Base-by-base conservation (phyloP, 53 echinoderm and acorn worm species). In the Paracentrotus lividus region DNA sequence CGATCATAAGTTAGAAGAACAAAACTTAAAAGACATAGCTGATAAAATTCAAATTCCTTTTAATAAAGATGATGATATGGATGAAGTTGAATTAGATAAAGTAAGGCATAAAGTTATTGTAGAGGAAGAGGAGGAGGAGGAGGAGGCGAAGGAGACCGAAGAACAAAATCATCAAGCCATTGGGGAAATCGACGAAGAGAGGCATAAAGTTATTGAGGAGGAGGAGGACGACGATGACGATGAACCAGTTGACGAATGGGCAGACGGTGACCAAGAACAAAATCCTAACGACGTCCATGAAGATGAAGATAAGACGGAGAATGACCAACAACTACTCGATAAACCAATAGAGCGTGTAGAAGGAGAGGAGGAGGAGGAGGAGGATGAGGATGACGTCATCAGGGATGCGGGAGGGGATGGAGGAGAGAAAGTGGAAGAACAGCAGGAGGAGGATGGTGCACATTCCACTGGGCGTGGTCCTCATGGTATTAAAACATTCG, bases 401-500 rank as follows among this genome's bases (percentile, higher is more conserved):
- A 49, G 43, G 65, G 90, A 47, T n/a, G 56, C 56, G 33, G 88
- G 88, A 33, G 88, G 58, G 3, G 90, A 59, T 23, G 69, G 53
- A 5, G 54, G 51, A 5, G 69, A 69, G 43, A 16, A 69, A 9
- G 29, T 5, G 24, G 49, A n/a, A 0, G 91, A 91, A 6, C 54
- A 49, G 10, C 53, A 75, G 23, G 44, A 49, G 29, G 88, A 32
- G 4, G 7, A 42, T 34, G 92, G 47, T 3, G 69, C 51, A 42
- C 77, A 88, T 0, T 57, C 20, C 21, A 43, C 52, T 77, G 95
- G 93, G 8, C 72, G 88, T 64, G 92, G 92, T 21, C 94, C 77
- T 20, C 96, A 93, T 72, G 93, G 94, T 26, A 88, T 96, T 16
- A 95, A 95, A 27, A 77, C 77, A 23, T 96, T 97, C 92, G 96